Percentiles rank a stretch among this genome's conserved stretches.
These are phyloP conservation scores for Melanostoma scalare DNA, from an alignment of 2,888 invertebrate genomes.

Conservation along the genomic window DNA sequence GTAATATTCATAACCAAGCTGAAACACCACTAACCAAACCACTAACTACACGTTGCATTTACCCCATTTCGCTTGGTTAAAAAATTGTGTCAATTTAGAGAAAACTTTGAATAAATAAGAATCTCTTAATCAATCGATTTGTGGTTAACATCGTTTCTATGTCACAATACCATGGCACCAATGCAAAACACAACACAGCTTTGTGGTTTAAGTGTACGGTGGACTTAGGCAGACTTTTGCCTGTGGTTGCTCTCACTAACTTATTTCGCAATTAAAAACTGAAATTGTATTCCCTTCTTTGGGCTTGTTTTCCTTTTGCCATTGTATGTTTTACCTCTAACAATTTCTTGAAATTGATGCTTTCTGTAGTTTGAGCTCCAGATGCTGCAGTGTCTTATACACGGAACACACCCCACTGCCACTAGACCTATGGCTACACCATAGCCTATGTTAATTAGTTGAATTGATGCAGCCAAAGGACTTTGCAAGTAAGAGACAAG, in stretches of 20 bases:
- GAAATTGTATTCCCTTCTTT: constrained; percentile 34
- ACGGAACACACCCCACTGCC: neutral
- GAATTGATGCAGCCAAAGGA: constrained; percentile 17
- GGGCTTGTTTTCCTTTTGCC: constrained; percentile 5
- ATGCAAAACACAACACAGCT: constrained; percentile 9
- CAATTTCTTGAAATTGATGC: neutral
- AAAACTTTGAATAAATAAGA: constrained; percentile 32
- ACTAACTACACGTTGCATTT: constrained; percentile 54
- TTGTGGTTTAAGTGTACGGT: constrained; percentile 2
- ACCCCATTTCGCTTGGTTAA: constrained; percentile 24
- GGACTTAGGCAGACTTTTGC: constrained; percentile 41
- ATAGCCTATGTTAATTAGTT: constrained; percentile 16
- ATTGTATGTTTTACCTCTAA: neutral
- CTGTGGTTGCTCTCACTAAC: constrained; percentile 46
- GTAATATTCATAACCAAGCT: neutral
- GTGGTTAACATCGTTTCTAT: constrained; percentile 42
- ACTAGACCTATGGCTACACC: neutral
- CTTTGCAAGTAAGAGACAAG: neutral
- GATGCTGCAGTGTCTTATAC: neutral
- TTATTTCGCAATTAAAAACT: constrained; percentile 59
- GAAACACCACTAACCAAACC: constrained; percentile 36
- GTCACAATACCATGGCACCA: constrained; percentile 52
- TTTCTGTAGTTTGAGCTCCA: neutral
- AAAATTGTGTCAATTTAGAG: constrained; percentile 15
- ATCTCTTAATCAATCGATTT: constrained; percentile 59